Evolutionary conservation across 2,888 invertebrate species (phyloP), one percentile per base, ranked within the genome.

Genomic region (Megamerina dolium): DNA sequence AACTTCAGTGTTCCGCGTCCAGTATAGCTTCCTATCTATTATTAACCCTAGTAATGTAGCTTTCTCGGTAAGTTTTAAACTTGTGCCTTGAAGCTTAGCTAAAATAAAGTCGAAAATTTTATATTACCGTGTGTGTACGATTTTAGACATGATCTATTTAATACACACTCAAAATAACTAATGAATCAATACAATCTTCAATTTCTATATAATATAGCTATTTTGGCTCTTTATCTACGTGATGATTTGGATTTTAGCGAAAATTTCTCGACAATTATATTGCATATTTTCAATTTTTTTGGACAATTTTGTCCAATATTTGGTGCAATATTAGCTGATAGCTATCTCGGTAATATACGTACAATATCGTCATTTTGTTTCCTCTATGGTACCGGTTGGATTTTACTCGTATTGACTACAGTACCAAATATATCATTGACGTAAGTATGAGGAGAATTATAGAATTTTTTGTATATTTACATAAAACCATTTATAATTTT

Each of bases 261-360:
- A 48, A 74, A 74, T 53, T 60, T 66, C 3, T 73, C 81, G 5
- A 81, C 79, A 1, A 70, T 77, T 8, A 68, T 80, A 34, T 76
- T 77, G 60, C 82, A 83, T 59, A 67, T 74, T 5, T 83, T 81
- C 56, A 74, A 75, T 46, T 77, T 80, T 62, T 65, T 80, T 46
- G 78, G 79, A 21, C 83, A 82, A 61, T 76, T 80, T 56, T 77
- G 77, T 21, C 82, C 83, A 1, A 62, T 83, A 8, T 60, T 82
- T 45, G 83, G 83, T 6, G 82, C 82, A 8, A 74, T 82, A 13
- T 53, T 83, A 13, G 81, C 83, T 1, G 83, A 83, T 59, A 78
- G 79, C 36, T 78, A 74, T 50, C 63, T 81, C 20, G 83, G 83
- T 41, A 80, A 71, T 56, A 57, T 62, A n/a, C 63, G 62, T 3